Percentiles rank a stretch among this genome's conserved stretches.
Evolutionary conservation across 2,797 vertebrate species (phyloP).

Genomic region (Antennarius maculatus): DNA sequence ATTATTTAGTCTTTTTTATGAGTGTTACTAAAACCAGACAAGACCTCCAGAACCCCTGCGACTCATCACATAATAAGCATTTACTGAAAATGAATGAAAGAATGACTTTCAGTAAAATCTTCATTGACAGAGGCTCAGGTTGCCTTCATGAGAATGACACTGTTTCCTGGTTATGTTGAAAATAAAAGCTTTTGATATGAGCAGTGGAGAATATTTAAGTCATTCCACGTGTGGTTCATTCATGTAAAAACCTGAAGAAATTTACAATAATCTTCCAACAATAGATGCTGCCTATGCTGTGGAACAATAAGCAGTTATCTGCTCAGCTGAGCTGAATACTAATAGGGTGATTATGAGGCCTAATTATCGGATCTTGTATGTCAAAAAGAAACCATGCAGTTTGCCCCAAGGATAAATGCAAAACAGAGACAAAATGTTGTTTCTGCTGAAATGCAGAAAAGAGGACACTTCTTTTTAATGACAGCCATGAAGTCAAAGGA

Average conservation of each 20-base stretch:
- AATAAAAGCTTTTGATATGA: constrained; percentile 45
- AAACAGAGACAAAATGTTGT: constrained; percentile 70
- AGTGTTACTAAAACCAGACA: no score
- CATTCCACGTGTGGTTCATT: constrained; percentile 48
- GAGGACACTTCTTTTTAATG: constrained; percentile 10
- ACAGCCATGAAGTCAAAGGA: constrained; percentile 26
- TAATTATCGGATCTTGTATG: constrained; percentile 80
- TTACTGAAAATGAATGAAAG: not conserved
- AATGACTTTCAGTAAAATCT: no score
- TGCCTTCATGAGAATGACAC: no score
- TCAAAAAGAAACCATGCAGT: constrained; percentile 63
- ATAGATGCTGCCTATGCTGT: constrained; percentile 41
- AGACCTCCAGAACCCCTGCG: no score
- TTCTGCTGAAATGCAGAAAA: constrained; percentile 48
- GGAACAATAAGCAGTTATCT: constrained; percentile 65
- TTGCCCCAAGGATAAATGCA: constrained; percentile 68
- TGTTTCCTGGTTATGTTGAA: constrained; percentile 21
- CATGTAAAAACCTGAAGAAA: constrained; percentile 57
- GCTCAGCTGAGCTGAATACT: constrained; percentile 76
- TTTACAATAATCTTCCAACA: constrained; percentile 63
- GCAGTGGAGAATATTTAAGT: constrained; percentile 39
- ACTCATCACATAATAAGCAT: not conserved
- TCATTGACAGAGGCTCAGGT: no score
- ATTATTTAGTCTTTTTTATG: no score
- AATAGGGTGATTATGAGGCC: constrained; percentile 75